Percentiles rank a stretch among this genome's conserved stretches.
These are phyloP conservation scores for Nebria salina DNA, from an alignment of 2,888 invertebrate species.

Conservation along the genomic window DNA sequence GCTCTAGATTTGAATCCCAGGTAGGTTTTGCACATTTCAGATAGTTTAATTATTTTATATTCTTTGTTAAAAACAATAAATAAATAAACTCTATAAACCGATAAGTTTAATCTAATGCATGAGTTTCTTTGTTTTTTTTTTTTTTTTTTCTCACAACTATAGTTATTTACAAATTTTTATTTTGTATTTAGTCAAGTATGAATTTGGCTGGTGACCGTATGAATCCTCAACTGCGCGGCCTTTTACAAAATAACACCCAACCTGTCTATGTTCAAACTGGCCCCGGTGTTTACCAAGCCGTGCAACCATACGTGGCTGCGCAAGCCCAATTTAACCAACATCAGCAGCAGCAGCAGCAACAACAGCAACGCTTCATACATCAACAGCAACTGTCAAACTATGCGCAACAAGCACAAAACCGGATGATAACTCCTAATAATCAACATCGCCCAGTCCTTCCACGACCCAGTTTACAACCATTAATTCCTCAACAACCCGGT, in stretches of 20 bases:
- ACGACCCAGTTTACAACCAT: conserved; percentile 45
- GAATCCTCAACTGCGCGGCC: conserved; percentile 57
- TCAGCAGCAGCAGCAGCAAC: conserved; percentile 10
- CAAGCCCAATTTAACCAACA: conserved; percentile 61
- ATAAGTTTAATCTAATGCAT: no score
- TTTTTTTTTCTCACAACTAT: no score
- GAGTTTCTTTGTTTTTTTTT: no score
- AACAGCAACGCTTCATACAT: conserved; percentile 50
- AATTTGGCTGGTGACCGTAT: conserved; percentile 61
- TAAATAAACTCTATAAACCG: no score
- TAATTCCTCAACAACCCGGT: conserved; percentile 40
- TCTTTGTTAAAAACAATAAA: no score
- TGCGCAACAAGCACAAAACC: conserved; percentile 51
- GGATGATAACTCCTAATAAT: conserved; percentile 8
- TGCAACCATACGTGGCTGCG: conserved; percentile 56
- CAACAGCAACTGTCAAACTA: conserved; percentile 41
- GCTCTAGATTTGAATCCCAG: no score
- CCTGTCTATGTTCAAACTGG: conserved; percentile 62
- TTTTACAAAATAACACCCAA: conserved; percentile 57
- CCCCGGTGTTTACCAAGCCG: conserved; percentile 61
- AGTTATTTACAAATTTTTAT: no score
- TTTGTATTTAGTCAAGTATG: conserved; percentile 18
- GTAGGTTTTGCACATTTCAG: no score
- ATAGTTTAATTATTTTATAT: no score
- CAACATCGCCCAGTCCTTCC: conserved; percentile 12